A percentile compares a stretch with the other conserved stretches of the same genome.
These are phyloP conservation scores for Lycodopsis pacificus DNA, from an alignment of 2,797 vertebrate genomes.

Conservation along the genomic window DNA sequence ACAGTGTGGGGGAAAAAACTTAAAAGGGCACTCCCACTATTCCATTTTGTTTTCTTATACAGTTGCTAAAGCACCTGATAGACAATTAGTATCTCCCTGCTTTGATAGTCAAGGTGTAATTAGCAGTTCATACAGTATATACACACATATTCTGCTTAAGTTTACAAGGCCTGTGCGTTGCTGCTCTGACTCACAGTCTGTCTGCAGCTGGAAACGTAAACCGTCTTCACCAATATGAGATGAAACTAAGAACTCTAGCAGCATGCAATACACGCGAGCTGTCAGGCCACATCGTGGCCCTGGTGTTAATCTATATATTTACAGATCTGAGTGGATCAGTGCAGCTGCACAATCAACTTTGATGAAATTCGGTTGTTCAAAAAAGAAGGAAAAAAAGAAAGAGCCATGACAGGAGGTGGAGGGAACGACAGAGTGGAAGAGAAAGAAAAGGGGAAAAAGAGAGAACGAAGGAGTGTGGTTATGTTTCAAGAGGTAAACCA, in stretches of 20 bases:
- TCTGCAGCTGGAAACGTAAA: conserved; percentile 25
- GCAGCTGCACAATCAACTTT: conserved; percentile 78
- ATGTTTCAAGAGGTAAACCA: conserved; percentile 83
- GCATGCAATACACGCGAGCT: conserved; percentile 40
- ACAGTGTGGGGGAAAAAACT: conserved; percentile 7
- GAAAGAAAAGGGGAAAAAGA: conserved; percentile 48
- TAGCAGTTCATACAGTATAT: no score
- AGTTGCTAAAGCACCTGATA: background rate
- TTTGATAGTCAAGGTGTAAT: conserved; percentile 2
- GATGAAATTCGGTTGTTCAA: conserved; percentile 71
- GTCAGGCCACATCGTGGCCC: conserved; percentile 43
- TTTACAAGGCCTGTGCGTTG: background rate
- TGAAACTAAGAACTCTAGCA: conserved; percentile 45
- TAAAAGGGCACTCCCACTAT: background rate
- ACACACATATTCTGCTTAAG: conserved; percentile 8
- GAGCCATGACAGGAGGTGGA: conserved; percentile 68
- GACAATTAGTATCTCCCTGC: background rate
- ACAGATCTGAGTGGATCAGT: conserved; percentile 60
- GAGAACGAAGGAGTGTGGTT: conserved; percentile 68
- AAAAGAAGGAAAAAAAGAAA: conserved; percentile 49
- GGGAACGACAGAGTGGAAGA: conserved; percentile 50
- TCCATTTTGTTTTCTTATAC: background rate
- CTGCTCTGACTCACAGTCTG: conserved; percentile 19
- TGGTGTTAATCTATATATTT: conserved; percentile 78
- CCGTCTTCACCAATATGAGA: conserved; percentile 14